Evolutionary conservation across 2,888 invertebrate species (phyloP).

Genomic region (Hypsopygia costalis): DNA sequence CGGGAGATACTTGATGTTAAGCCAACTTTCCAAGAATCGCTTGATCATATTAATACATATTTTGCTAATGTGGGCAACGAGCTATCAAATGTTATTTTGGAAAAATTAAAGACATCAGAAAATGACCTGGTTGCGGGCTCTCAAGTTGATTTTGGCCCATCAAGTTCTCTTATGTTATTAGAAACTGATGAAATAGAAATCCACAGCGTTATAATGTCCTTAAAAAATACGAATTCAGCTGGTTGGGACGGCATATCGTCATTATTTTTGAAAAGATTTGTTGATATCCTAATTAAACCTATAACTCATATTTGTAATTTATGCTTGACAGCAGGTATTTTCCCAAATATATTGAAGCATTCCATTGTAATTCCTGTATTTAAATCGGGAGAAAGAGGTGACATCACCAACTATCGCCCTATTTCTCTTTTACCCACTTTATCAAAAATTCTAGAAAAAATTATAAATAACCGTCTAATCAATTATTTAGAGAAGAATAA

Average conservation of each 20-base stretch:
- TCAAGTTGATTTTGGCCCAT: too few species aligned
- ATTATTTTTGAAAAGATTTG: not conserved
- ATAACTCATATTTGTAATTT: constrained; percentile 2
- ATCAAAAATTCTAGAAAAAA: constrained; percentile 15
- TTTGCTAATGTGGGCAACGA: too few species aligned
- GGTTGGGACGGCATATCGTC: constrained; percentile 8
- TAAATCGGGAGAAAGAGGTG: not conserved
- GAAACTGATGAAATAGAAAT: too few species aligned
- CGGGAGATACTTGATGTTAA: too few species aligned
- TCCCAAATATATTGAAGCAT: not conserved
- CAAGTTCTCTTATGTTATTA: too few species aligned
- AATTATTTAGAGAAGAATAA: constrained; percentile 11
- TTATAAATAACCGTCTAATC: constrained; percentile 11
- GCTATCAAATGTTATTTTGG: too few species aligned
- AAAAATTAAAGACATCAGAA: too few species aligned
- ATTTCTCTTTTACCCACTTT: constrained; percentile 12
- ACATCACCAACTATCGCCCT: constrained; percentile 13
- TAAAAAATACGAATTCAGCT: constrained; percentile 1
- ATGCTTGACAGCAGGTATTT: not conserved
- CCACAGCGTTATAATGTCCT: not conserved
- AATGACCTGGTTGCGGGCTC: too few species aligned
- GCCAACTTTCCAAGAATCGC: too few species aligned
- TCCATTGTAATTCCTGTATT: not conserved
- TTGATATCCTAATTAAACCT: not conserved
- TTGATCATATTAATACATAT: too few species aligned